These are phyloP conservation scores for Aquatica leii DNA, from an alignment of 2,888 invertebrate species.

Conservation along the genomic window DNA sequence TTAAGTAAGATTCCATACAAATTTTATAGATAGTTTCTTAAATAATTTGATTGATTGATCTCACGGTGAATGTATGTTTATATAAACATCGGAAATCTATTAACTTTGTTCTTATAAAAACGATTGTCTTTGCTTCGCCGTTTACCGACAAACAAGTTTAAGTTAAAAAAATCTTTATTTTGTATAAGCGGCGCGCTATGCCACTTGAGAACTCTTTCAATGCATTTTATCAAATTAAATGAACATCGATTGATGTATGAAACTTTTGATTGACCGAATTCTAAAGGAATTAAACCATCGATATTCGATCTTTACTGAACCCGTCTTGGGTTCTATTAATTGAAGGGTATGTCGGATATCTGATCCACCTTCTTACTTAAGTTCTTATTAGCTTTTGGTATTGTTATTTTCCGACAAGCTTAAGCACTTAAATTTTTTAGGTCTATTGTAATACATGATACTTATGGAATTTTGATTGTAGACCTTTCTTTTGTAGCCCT, in stretches of 20 bases:
- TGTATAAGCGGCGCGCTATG: not conserved
- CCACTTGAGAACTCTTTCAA: conserved; percentile 37
- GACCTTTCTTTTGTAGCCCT: too few species aligned
- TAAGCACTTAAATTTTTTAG: not conserved
- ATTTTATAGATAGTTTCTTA: too few species aligned
- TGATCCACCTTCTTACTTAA: conserved; percentile 34
- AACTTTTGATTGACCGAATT: conserved; percentile 35
- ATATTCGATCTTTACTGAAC: conserved; percentile 37
- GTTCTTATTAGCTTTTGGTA: conserved; percentile 32
- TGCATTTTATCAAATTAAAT: conserved; percentile 27
- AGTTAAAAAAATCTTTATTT: too few species aligned
- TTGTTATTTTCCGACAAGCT: conserved; percentile 12
- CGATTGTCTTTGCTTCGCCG: too few species aligned
- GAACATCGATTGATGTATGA: conserved; percentile 27
- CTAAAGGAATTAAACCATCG: conserved; percentile 34
- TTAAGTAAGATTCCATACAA: conserved; percentile 2
- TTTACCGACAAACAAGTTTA: too few species aligned
- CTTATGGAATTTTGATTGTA: too few species aligned
- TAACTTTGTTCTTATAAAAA: conserved; percentile 54
- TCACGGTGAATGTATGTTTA: conserved; percentile 12
- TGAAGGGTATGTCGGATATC: conserved; percentile 32
- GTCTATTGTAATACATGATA: too few species aligned
- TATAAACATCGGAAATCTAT: conserved; percentile 18
- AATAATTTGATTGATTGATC: conserved; percentile 20
- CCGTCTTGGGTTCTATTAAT: conserved; percentile 29